Conservation (phyloP, 2,888 invertebrate genomes). For the Macropis europaea region DNA sequence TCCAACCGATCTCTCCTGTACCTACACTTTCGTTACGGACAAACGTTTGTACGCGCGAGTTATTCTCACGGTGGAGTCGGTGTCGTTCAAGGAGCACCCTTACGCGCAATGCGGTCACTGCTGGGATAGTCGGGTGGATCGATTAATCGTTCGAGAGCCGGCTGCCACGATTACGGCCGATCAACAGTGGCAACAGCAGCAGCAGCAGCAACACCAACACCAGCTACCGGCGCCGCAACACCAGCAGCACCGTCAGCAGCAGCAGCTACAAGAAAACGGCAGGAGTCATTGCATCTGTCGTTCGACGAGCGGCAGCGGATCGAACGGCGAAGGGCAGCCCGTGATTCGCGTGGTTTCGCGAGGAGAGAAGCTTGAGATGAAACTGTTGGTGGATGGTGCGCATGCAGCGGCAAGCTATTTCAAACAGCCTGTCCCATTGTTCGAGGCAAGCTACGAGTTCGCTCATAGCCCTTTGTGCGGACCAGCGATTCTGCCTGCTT, state of each 20-base stretch:
- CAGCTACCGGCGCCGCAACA: neutral
- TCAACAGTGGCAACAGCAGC: constrained; percentile 45
- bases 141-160: constrained; percentile 83
- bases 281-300: constrained; percentile 88
- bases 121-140: constrained; percentile 92
- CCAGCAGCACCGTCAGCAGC: neutral
- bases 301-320: constrained; percentile 2
- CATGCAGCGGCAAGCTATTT: constrained; percentile 94
- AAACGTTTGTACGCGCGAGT: constrained; percentile 90
- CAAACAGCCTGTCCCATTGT: constrained; percentile 90
- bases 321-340: constrained; percentile 73
- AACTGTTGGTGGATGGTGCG: constrained; percentile 90
- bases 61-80: constrained; percentile 87
- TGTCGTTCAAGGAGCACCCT: constrained; percentile 86
- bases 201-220: constrained; percentile 5
- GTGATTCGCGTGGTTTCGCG: constrained; percentile 88
- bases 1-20: constrained; percentile 89
- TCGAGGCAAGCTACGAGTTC: constrained; percentile 93
- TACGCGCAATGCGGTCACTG: constrained; percentile 88
- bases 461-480: constrained; percentile 94
- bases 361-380: constrained; percentile 90
- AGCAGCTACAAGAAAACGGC: constrained; percentile 61
- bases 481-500: constrained; percentile 89
- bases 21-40: constrained; percentile 92
- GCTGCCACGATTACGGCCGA: constrained; percentile 69